phyloP scores from a whole-genome alignment of 2,888 invertebrate species.

The Acholoe squamosa region DNA sequence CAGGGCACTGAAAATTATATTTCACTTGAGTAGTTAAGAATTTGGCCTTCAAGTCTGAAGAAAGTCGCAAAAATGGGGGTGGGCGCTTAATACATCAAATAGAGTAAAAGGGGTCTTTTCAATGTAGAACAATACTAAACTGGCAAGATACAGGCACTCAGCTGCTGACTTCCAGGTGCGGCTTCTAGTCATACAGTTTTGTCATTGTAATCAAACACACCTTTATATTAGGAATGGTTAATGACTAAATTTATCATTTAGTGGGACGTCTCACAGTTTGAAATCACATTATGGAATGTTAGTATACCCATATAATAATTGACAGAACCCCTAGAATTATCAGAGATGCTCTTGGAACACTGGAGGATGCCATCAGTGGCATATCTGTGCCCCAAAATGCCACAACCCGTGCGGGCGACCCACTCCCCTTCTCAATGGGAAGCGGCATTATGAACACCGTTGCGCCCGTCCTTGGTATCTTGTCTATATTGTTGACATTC shows the following conservation, averaged over 20 bases:
- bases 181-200: too few species aligned
- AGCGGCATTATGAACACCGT: conserved; percentile 20
- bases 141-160: too few species aligned
- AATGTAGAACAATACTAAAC: too few species aligned
- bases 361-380: not conserved
- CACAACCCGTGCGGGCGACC: conserved; percentile 19
- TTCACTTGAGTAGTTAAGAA: too few species aligned
- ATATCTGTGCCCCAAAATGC: not conserved
- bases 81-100: too few species aligned
- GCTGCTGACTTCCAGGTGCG: too few species aligned
- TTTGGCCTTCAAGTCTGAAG: too few species aligned
- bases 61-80: too few species aligned
- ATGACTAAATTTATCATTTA: not conserved
- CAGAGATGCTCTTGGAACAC: not conserved
- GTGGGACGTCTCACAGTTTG: not conserved
- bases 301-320: not conserved
- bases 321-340: not conserved
- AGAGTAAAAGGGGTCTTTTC: too few species aligned
- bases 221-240: not conserved
- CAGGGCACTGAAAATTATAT: too few species aligned
- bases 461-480: not conserved
- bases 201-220: not conserved
- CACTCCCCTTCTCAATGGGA: conserved; percentile 34
- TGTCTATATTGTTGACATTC: conserved; percentile 25
- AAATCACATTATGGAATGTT: not conserved